These are phyloP conservation scores for Nymphalis c-album DNA, from an alignment of 2,888 invertebrate genomes.

Conservation along the genomic window DNA sequence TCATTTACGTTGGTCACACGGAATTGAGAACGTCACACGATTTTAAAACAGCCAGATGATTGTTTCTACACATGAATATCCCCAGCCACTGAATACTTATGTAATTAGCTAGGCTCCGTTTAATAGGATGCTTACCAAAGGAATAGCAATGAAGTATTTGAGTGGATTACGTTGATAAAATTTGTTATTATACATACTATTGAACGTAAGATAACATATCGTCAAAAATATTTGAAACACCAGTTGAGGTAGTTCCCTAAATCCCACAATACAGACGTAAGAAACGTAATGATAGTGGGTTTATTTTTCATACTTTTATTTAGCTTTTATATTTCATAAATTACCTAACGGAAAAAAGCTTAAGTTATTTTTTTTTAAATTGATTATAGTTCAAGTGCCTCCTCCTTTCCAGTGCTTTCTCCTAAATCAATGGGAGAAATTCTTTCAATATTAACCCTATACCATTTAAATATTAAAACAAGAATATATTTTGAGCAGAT, in stretches of 20 bases:
- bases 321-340: no score
- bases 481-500: constrained; percentile 28
- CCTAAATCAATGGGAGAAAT: no score
- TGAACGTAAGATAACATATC: background rate
- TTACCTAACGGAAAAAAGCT: no score
- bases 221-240: no score
- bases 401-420: no score
- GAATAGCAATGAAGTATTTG: constrained; percentile 2
- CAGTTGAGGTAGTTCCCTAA: no score
- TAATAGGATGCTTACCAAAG: constrained; percentile 6
- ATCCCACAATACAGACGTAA: no score
- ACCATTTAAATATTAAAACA: background rate
- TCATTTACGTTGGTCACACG: constrained; percentile 36
- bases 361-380: no score
- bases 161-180: background rate
- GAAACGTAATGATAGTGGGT: no score
- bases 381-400: no score
- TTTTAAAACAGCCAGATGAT: constrained; percentile 25
- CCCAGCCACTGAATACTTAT: constrained; percentile 14
- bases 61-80: constrained; percentile 15
- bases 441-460: background rate
- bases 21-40: constrained; percentile 22
- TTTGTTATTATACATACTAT: background rate
- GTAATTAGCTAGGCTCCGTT: constrained; percentile 21
- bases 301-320: no score